Conservation (phyloP, 2,113 vertebrate genomes). For the Toxostoma redivivum region DNA sequence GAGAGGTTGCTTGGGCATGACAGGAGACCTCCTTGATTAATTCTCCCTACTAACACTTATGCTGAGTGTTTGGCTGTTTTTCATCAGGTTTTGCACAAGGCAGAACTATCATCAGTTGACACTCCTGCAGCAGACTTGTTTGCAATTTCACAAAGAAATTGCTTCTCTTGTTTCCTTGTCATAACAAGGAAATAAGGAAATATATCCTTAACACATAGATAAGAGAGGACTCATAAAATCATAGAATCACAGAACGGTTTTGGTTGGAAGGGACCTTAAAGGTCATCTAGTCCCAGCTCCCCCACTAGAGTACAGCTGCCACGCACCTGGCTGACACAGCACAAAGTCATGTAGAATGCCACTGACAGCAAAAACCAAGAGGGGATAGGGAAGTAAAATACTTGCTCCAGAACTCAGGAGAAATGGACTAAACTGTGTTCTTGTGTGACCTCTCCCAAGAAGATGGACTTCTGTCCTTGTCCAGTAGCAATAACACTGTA, state of each 20-base stretch:
- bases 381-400: neutral
- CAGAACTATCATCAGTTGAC: neutral
- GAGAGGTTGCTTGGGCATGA: neutral
- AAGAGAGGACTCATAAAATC: neutral
- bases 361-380: neutral
- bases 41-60: neutral
- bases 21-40: neutral
- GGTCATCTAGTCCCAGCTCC: neutral
- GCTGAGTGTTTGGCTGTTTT: neutral
- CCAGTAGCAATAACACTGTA: neutral
- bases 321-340: neutral
- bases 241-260: neutral
- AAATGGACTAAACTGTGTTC: neutral
- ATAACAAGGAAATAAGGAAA: too few relatives aligned
- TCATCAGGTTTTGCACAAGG: neutral
- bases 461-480: neutral
- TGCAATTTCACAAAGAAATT: neutral
- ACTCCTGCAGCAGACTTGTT: neutral
- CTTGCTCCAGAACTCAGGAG: neutral
- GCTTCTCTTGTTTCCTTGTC: neutral
- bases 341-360: neutral
- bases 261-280: neutral
- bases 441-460: neutral
- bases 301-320: neutral
- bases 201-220: neutral